Conservation (phyloP, 1,140 invertebrate species). For the Patella vulgata region DNA sequence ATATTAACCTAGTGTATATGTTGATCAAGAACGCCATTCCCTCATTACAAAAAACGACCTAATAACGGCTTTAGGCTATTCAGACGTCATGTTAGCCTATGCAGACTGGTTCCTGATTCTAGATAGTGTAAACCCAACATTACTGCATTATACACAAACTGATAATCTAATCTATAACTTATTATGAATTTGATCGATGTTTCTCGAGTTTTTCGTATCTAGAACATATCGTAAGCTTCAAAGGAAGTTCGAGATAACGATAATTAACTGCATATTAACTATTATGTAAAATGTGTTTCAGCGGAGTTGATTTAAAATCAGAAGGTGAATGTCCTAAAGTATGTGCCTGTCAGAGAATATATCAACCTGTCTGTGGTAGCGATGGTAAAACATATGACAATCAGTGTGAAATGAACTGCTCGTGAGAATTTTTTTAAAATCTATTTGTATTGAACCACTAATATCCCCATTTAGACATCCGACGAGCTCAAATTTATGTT, state of each 20-base stretch:
- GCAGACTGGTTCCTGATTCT: constrained; percentile 76
- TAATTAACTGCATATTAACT: too few relatives aligned
- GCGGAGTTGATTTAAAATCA: constrained; percentile 9
- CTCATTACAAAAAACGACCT: neutral
- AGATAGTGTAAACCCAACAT: constrained; percentile 73
- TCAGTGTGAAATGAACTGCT: constrained; percentile 76
- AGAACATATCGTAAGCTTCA: constrained; percentile 3
- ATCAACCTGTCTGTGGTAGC: constrained; percentile 75
- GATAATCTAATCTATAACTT: too few relatives aligned
- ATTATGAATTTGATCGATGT: too few relatives aligned
- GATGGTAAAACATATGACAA: constrained; percentile 81
- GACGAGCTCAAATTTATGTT: too few relatives aligned
- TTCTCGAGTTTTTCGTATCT: constrained; percentile 63
- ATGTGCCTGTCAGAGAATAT: constrained; percentile 28
- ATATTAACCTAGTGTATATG: too few relatives aligned
- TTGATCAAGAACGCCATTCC: constrained; percentile 8
- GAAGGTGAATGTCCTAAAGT: constrained; percentile 15
- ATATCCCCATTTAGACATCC: too few relatives aligned
- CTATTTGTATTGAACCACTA: too few relatives aligned
- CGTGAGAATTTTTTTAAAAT: constrained; percentile 26
- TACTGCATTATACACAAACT: constrained; percentile 75
- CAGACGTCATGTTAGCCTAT: constrained; percentile 26
- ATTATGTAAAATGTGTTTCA: too few relatives aligned
- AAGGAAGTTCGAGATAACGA: too few relatives aligned
- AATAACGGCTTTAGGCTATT: constrained; percentile 9